These are phyloP conservation scores for Lycocerus yunnanus DNA, from an alignment of 2,888 invertebrate species.

Conservation along the genomic window DNA sequence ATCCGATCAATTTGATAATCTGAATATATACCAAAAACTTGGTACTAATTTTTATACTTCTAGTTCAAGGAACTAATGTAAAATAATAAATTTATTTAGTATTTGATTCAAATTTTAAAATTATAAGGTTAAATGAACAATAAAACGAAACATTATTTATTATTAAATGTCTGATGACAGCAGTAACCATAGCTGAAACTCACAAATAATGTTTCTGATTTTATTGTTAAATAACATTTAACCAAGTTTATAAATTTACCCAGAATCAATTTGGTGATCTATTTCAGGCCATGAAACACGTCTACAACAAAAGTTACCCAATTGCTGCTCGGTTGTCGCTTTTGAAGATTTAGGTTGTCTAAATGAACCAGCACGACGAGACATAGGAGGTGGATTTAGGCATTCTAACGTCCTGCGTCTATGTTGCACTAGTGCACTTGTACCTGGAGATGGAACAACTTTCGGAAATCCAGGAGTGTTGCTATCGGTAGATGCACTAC, in stretches of 20 bases:
- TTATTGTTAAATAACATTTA: too few relatives aligned
- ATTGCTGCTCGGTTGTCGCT: constrained; percentile 54
- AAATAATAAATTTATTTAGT: too few relatives aligned
- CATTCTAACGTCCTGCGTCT: constrained; percentile 64
- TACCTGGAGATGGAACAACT: constrained; percentile 72
- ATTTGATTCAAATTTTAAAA: too few relatives aligned
- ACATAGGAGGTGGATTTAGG: constrained; percentile 49
- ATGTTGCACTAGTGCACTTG: constrained; percentile 60
- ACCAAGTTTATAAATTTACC: constrained; percentile 66
- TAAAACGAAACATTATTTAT: too few relatives aligned
- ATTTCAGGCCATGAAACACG: constrained; percentile 85
- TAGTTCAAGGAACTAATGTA: too few relatives aligned
- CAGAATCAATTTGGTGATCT: constrained; percentile 80
- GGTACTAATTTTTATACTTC: too few relatives aligned
- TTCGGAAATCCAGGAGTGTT: constrained; percentile 69
- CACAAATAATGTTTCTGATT: too few relatives aligned
- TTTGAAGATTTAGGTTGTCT: constrained; percentile 62
- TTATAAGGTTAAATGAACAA: too few relatives aligned
- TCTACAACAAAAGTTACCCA: constrained; percentile 76
- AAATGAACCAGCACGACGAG: constrained; percentile 59
- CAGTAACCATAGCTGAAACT: too few relatives aligned
- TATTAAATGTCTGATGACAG: too few relatives aligned
- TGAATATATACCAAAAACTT: too few relatives aligned
- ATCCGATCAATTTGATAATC: too few relatives aligned
- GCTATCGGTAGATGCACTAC: constrained; percentile 54